These are phyloP conservation scores for Myopa tessellatipennis DNA, from an alignment of 2,888 invertebrate species.

Conservation along the genomic window DNA sequence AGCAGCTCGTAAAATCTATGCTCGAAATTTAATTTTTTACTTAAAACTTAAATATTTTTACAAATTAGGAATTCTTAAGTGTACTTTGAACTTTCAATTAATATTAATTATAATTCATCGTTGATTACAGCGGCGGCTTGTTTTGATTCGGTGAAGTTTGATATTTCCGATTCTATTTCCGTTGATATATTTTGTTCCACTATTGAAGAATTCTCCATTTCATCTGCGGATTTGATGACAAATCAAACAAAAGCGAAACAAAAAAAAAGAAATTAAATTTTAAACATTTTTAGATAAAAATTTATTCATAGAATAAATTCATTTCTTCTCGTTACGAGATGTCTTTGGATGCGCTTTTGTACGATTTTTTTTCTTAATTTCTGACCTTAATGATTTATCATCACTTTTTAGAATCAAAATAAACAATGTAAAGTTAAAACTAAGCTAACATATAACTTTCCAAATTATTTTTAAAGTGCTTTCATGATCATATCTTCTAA, in stretches of 20 bases:
- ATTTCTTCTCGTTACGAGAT: constrained; percentile 30
- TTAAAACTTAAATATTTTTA: background rate
- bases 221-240: constrained; percentile 20
- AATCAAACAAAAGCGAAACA: constrained; percentile 24
- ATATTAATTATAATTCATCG: constrained; percentile 28
- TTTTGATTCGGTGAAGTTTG: background rate
- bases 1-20: background rate
- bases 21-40: background rate
- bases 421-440: constrained; percentile 11
- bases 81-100: background rate
- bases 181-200: background rate
- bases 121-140: background rate
- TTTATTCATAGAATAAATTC: constrained; percentile 64
- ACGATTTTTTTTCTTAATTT: constrained; percentile 18
- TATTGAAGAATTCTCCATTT: background rate
- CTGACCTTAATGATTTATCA: background rate
- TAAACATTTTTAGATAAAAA: constrained; percentile 15
- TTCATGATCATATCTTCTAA: constrained; percentile 67
- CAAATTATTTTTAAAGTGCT: constrained; percentile 56
- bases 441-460: background rate
- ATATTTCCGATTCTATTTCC: background rate
- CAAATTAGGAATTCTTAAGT: background rate
- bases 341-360: constrained; percentile 30
- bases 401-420: background rate
- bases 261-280: constrained; percentile 2